These are phyloP conservation scores for Muscidifurax raptorellus DNA, from an alignment of 1,140 invertebrate species.

Conservation along the genomic window DNA sequence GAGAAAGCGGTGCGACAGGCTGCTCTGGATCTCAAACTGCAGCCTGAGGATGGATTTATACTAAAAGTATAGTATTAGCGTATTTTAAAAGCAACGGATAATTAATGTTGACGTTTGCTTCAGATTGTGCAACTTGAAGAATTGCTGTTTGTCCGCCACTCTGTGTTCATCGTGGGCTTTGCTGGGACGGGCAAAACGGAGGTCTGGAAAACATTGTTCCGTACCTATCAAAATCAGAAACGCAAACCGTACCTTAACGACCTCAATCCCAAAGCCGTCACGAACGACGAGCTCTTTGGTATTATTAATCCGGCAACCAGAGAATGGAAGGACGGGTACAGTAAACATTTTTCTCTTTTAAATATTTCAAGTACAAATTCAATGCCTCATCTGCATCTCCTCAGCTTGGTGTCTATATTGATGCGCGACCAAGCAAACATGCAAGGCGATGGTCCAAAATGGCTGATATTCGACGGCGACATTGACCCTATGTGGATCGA, in stretches of 20 bases:
- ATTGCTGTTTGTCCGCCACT: constrained; percentile 94
- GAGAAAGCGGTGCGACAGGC: constrained; percentile 87
- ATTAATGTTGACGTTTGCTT: background rate
- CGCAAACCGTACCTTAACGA: constrained; percentile 91
- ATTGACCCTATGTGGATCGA: constrained; percentile 99
- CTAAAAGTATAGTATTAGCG: constrained; percentile 77
- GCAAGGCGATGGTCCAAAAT: constrained; percentile 90
- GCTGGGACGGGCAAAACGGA: constrained; percentile 95
- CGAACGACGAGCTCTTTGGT: constrained; percentile 96
- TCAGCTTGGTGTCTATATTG: constrained; percentile 90
- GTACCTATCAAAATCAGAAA: constrained; percentile 88
- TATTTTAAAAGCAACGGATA: background rate
- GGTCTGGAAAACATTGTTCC: constrained; percentile 93
- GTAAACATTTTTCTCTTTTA: constrained; percentile 11
- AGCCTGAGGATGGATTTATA: constrained; percentile 94
- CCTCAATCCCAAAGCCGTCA: constrained; percentile 96
- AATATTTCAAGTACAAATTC: background rate
- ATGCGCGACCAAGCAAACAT: constrained; percentile 96
- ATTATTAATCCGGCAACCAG: constrained; percentile 95
- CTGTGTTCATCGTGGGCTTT: constrained; percentile 94
- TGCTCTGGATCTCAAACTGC: constrained; percentile 88
- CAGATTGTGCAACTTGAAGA: constrained; percentile 94
- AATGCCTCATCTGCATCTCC: background rate
- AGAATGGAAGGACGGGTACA: constrained; percentile 95
- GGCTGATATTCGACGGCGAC: constrained; percentile 97